Conservation (phyloP, 2,888 invertebrate species). For the Acronicta alni region DNA sequence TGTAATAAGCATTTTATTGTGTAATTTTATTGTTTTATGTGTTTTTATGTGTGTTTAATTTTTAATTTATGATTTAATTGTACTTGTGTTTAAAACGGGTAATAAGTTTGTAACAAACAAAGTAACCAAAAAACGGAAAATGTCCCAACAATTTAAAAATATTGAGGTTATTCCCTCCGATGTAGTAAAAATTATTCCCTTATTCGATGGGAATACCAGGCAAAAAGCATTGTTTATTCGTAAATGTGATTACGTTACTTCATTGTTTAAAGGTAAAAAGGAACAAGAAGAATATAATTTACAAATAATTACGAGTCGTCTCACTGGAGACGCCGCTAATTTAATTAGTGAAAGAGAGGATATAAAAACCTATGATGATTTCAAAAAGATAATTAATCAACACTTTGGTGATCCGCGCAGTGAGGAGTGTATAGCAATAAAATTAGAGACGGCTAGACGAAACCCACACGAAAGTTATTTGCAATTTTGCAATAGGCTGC, state of each 20-base stretch:
- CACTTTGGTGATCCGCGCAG: constrained; percentile 27
- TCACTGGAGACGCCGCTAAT: constrained; percentile 25
- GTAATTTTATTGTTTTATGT: no score
- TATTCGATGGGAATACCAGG: not conserved
- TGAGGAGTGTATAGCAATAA: constrained; percentile 23
- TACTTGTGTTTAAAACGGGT: no score
- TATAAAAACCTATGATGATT: constrained; percentile 20
- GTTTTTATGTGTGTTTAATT: no score
- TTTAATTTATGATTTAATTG: no score
- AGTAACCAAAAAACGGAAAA: not conserved
- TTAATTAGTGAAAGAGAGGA: constrained; percentile 29
- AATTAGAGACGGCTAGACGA: constrained; percentile 29
- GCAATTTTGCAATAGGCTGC: constrained; percentile 39
- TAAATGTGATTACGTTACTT: constrained; percentile 27
- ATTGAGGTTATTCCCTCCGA: not conserved
- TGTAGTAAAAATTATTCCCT: not conserved
- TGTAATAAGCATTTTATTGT: no score
- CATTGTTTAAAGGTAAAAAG: not conserved
- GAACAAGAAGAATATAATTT: constrained; percentile 23
- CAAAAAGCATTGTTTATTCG: not conserved
- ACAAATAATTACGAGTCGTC: constrained; percentile 24
- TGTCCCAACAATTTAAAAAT: not conserved
- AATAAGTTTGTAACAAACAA: no score
- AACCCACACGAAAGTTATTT: constrained; percentile 23
- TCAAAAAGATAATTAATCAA: constrained; percentile 12